These are phyloP conservation scores for Peromyscus polionotus DNA, from an alignment of 2,113 vertebrate species.

Conservation along the genomic window DNA sequence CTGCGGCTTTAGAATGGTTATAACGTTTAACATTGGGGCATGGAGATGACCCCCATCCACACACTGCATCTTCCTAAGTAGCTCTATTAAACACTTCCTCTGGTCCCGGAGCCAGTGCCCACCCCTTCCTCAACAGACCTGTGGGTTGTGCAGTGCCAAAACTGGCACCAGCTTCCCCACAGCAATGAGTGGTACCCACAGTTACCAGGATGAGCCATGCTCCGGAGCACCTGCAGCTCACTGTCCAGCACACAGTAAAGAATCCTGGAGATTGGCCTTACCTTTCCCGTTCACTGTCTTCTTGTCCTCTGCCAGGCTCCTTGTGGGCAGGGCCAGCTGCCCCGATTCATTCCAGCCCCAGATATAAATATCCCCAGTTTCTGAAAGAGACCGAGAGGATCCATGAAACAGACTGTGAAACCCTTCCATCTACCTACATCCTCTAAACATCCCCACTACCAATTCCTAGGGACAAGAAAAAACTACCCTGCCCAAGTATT, in stretches of 20 bases:
- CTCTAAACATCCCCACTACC: background rate
- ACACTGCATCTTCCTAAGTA: accelerated
- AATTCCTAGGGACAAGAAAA: background rate
- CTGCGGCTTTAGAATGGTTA: accelerated
- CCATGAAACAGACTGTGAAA: background rate
- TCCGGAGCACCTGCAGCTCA: background rate
- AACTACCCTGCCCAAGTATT: background rate
- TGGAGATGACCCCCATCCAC: background rate
- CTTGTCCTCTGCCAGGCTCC: constrained; percentile 75
- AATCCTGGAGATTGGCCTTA: background rate
- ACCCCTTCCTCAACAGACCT: accelerated
- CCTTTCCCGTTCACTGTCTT: constrained; percentile 29
- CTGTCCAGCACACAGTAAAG: background rate
- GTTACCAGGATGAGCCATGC: background rate
- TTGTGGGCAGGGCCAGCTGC: constrained; percentile 94
- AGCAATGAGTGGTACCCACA: background rate
- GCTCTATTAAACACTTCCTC: background rate
- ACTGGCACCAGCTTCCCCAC: background rate
- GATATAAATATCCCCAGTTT: constrained; percentile 93
- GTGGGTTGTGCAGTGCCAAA: accelerated
- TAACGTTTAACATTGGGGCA: accelerated
- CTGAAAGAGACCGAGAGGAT: constrained; percentile 73
- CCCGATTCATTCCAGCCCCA: constrained; percentile 99
- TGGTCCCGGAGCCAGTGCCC: background rate
- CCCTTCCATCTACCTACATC: background rate